Evolutionary conservation across 1,140 invertebrate species (phyloP), one percentile per base, ranked within the genome.

Genomic region (Goniozus legneri): DNA sequence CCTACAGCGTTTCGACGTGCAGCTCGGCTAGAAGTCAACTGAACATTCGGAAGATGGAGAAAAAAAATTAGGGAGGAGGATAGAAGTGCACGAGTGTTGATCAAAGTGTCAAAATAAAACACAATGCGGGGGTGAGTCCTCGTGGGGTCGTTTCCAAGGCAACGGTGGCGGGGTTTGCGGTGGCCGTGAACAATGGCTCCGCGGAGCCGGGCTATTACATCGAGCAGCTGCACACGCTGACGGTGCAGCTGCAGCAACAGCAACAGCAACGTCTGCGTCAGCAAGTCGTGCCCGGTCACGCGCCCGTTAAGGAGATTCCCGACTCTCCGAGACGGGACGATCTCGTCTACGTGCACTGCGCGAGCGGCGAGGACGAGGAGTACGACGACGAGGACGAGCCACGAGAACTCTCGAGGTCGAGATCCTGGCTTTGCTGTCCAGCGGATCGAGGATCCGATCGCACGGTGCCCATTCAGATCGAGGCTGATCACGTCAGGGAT

Each of bases 401-500:
- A 30, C 43, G 33, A 16, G 48, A 39, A 13, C 35, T 60, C 16
- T 54, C 50, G 18, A 61, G 56, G 34, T 58, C 61, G 30, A 57
- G 65, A 44, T 64, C 65, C 41, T 68, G 65, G 65, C 54, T 67
- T 6, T 67, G 65, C 44, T 68, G 65, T 41, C 63, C 63, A 3
- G 50, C 36, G 24, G 60, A 64, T 50, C 52, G 47, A 21, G 37
- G 55, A 37, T 38, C 46, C 36, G 64, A 66, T 35, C 57, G 48
- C 14, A 60, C 56, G 27, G 60, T 66, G 18, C 58, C 62, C 4
- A 59, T 64, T 46, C 62, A 64, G 36, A 40, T 66, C 34, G 50
- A 61, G 20, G 33, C 20, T 44, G 33, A 50, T 50, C 39, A 45
- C 27, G 52, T 43, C 37, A 45, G 54, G 19, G 47, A 50, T 22